Evolutionary conservation across 2,888 invertebrate species (phyloP), one percentile per base, ranked within the genome.

Genomic region (Tetragnatha montana): DNA sequence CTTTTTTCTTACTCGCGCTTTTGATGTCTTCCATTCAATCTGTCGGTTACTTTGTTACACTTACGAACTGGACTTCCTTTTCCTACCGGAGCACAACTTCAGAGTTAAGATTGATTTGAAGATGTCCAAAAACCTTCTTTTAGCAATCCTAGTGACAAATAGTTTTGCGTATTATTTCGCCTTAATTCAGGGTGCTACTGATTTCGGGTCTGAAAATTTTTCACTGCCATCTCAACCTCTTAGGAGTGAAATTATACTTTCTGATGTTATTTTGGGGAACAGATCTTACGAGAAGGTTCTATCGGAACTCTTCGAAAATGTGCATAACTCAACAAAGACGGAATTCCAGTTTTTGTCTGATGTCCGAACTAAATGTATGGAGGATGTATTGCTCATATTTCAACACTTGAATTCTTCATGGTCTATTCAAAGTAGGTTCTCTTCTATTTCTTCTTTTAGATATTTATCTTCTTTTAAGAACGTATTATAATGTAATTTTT

Each of bases 361-460:
- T 7, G 22, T 12, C 49, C 75, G 81, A 14, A 21, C 49, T 3
- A 81, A 81, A n/a, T 87, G 87, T 21, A 69, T 87, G 17, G 22
- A 81, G 6, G 87, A 87, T 81, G 50, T 87, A 4, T 50, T 68
- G 35, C 81, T 69, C 50, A 76, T 81, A 6, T 47, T 87, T 68
- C 35, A 51, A n/a, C 73, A 87, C 69, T 76, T 87, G 19, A 76
- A 87, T 60, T 81, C 87, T 7, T 51, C 49, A 19, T 76, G 87
- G 75, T 19, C 70, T 14, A 87, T 81, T 35, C 80, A 81, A 75
- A 76, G 87, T 87, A 81, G 69, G 87, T 70, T 6, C 12, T 47
- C 4, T 75, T 75, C 12, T 19, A 22, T 21, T 71, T 21, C 7
- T 71, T 71, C 0, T n/a, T n/a, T n/a, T n/a, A n/a, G n/a, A n/a